A percentile compares a stretch with the other conserved stretches of the same genome.
Evolutionary conservation across 2,113 vertebrate genomes (phyloP).

Genomic region (Hystrix brachyura): DNA sequence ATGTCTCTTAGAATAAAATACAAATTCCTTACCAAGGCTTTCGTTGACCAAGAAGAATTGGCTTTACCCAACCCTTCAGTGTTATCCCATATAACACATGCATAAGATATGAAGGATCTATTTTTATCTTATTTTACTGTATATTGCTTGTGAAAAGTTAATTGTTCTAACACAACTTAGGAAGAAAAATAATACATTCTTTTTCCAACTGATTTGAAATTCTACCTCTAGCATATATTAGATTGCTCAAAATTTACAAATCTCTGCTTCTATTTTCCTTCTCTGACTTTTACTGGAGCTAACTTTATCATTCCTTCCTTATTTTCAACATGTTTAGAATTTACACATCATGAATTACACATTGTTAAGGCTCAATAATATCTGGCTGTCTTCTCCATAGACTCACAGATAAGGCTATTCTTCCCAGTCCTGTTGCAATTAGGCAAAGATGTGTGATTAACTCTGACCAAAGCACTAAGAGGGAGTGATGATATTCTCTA

Average conservation of each 20-base stretch:
- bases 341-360: background rate
- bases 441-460: background rate
- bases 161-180: background rate
- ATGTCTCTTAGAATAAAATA: conserved; percentile 9
- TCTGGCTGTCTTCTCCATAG: background rate
- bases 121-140: conserved; percentile 12
- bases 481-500: background rate
- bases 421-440: background rate
- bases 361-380: background rate
- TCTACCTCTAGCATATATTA: background rate
- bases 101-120: background rate
- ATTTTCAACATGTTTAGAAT: background rate
- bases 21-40: background rate
- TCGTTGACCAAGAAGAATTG: background rate
- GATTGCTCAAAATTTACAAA: background rate
- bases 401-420: background rate
- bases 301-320: background rate
- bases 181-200: background rate
- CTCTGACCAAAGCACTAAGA: background rate
- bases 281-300: background rate
- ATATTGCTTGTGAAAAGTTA: background rate
- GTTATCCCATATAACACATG: background rate
- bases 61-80: background rate
- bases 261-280: background rate
- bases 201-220: background rate